These are phyloP conservation scores for Sitta carolinensis DNA, from an alignment of 2,797 vertebrate species.

Conservation along the genomic window DNA sequence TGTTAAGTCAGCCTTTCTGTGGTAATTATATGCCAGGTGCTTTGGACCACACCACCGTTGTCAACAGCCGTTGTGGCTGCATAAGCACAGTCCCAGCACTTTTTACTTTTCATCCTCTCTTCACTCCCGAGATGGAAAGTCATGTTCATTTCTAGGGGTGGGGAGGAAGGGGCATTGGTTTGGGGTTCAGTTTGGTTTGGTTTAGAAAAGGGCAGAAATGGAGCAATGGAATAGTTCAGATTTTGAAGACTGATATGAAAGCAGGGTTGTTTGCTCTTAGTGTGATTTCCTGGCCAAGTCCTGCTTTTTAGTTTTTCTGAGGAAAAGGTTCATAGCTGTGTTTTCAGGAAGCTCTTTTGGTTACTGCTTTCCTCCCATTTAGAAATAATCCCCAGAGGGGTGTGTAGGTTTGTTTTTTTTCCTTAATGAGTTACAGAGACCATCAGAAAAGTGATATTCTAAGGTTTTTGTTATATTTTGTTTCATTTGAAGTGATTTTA, in stretches of 20 bases:
- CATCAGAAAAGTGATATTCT: neutral
- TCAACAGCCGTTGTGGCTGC: neutral
- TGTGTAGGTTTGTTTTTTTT: neutral
- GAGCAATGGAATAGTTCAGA: neutral
- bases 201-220: neutral
- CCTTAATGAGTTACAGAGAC: neutral
- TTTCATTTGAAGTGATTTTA: neutral
- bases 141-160: rapidly evolving
- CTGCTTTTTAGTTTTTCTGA: neutral
- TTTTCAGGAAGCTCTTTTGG: neutral
- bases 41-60: neutral
- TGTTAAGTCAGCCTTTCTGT: neutral
- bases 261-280: neutral
- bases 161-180: neutral
- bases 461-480: neutral
- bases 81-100: neutral
- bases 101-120: neutral
- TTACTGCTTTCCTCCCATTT: conserved; percentile 12
- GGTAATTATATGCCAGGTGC: neutral
- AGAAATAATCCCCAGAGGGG: neutral
- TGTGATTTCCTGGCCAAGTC: neutral
- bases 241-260: neutral
- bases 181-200: neutral
- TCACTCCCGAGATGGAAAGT: neutral
- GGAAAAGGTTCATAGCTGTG: neutral